Base-by-base conservation (phyloP, 2,797 vertebrate species). In the Anguilla pacifica region DNA sequence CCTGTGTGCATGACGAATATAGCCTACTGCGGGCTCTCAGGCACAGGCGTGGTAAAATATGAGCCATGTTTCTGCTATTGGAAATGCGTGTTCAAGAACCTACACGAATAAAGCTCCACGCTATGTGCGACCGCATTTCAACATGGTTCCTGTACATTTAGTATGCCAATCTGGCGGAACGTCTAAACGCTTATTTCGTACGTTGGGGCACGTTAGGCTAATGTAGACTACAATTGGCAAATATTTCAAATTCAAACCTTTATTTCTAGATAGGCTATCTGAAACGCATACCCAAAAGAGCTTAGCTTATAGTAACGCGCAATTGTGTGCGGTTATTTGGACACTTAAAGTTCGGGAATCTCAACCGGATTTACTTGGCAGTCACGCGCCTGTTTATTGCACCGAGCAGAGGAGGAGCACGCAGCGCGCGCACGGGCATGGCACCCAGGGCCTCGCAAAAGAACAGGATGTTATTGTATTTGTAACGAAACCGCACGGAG, bases 391-490 rank as follows among this genome's bases (percentile, higher is more conserved):
- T 35, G 72, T 89, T 89, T 87, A 89, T 88, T 86, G 86, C 64
- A 51, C 25, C 49, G 88, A 77, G 46, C 87, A 82, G 86, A 55
- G 57, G 5, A 87, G n/a, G 61, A 84, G 70, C 86, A 85, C 84
- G 86, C 88, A 89, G 88, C 81, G 93, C 94, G 90, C 91, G 92
- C 93, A 92, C 95, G 96, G 94, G 94, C 96, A 96, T 67, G 96
- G 96, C 96, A 96, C 92, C 93, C 94, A 96, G 96, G 95, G 96
- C 95, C 93, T 96, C 95, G 97, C 97, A 97, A 98, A 98, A 96
- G 97, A 96, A 97, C 97, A 98, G 97, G 97, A 98, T 97, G 97
- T 97, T 97, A 97, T 97, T 97, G 97, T 35, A 97, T 97, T 98
- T 98, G 97, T 97, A 97, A 97, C 95, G 95, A 97, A 98, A 97